Percentiles rank a stretch among this genome's conserved stretches.
These are phyloP conservation scores for Apoda limacodes DNA, from an alignment of 2,888 invertebrate species.

Conservation along the genomic window DNA sequence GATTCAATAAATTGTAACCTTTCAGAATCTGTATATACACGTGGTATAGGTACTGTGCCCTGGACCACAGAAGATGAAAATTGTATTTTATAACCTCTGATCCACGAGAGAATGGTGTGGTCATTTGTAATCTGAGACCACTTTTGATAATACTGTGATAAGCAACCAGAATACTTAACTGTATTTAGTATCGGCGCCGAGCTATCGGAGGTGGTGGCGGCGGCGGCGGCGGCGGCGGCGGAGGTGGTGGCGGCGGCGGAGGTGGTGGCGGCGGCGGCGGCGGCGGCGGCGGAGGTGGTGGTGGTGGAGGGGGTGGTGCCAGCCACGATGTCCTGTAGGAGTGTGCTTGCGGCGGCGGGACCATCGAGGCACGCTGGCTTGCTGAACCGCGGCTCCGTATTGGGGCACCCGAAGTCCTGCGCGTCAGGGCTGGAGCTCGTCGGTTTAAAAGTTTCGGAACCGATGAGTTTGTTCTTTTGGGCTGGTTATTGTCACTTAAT, in stretches of 20 bases:
- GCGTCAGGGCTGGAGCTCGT: slow-evolving; percentile 8
- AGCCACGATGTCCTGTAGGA: slow-evolving; percentile 3
- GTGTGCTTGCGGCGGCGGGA: slow-evolving; percentile 2
- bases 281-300: no score
- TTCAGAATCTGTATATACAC: slow-evolving; percentile 9
- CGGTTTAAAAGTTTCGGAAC: slow-evolving; percentile 9
- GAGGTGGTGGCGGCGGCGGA: no score
- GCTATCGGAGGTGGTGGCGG: no score
- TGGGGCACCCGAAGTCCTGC: slow-evolving; percentile 7
- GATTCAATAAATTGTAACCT: slow-evolving; percentile 5
- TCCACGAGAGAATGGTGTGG: slow-evolving; percentile 11
- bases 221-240: no score
- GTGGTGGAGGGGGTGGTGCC: no score
- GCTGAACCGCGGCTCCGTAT: no score
- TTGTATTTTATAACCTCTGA: no score
- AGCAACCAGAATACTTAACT: slow-evolving; percentile 12
- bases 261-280: no score
- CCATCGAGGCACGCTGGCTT: slow-evolving; percentile 9
- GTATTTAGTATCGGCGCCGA: slow-evolving; percentile 2
- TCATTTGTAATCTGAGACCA: slow-evolving; percentile 17
- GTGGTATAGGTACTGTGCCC: slow-evolving; percentile 9
- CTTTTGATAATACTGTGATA: slow-evolving; percentile 9
- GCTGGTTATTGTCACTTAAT: slow-evolving; percentile 1
- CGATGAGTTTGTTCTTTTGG: slow-evolving; percentile 4
- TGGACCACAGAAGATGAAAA: no score